These are phyloP conservation scores for Diadromus collaris DNA, from an alignment of 2,888 invertebrate genomes.

Conservation along the genomic window DNA sequence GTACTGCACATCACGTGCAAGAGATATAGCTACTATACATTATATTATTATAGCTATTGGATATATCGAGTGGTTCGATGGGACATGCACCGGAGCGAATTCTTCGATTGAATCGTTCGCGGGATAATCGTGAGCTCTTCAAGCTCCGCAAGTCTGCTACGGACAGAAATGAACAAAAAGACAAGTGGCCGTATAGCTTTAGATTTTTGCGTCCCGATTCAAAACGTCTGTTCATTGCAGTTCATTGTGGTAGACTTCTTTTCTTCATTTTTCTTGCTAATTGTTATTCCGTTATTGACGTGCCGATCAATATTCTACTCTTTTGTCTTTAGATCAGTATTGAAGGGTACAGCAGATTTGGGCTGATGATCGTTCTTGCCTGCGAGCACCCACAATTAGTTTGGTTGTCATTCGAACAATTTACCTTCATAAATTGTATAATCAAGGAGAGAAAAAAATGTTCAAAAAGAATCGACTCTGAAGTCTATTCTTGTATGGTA, in stretches of 20 bases:
- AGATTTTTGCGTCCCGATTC: neutral
- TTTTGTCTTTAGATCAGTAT: neutral
- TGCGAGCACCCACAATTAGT: neutral
- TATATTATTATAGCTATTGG: slow-evolving; percentile 57
- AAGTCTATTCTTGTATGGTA: too few species aligned
- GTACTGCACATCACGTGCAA: slow-evolving; percentile 51
- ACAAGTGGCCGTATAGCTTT: neutral
- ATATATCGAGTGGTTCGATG: slow-evolving; percentile 56
- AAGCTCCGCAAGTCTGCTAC: slow-evolving; percentile 5
- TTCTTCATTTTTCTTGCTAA: neutral
- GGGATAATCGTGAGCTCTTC: slow-evolving; percentile 37
- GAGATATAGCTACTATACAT: slow-evolving; percentile 52
- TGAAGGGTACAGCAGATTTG: neutral
- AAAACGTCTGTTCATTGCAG: neutral
- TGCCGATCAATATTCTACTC: neutral
- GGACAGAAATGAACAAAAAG: neutral
- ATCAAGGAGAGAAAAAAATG: neutral
- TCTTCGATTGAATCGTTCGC: slow-evolving; percentile 61
- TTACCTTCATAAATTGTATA: neutral
- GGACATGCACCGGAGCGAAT: slow-evolving; percentile 48
- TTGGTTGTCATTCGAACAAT: neutral
- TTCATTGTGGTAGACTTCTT: too few species aligned
- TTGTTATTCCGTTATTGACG: neutral
- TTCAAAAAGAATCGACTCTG: too few species aligned
- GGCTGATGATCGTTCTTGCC: neutral